These are phyloP conservation scores for Rhinoderma darwinii DNA, from an alignment of 2,113 vertebrate species.

Conservation along the genomic window DNA sequence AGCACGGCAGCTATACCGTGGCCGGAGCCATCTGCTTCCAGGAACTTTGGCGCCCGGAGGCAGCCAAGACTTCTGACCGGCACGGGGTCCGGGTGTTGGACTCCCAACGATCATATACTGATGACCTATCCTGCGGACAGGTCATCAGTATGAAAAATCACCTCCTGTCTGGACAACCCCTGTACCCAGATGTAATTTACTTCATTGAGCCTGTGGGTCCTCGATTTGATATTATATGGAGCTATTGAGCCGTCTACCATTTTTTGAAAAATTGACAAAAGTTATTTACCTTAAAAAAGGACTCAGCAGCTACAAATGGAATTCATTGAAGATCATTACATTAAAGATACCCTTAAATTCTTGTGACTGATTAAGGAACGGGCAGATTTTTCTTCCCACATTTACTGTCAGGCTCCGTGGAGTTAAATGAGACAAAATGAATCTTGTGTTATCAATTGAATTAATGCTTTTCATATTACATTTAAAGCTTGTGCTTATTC, in stretches of 20 bases:
- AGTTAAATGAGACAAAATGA: neutral
- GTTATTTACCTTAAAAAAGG: neutral
- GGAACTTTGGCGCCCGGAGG: too few relatives aligned
- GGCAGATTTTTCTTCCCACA: neutral
- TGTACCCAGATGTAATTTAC: neutral
- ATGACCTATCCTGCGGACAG: too few relatives aligned
- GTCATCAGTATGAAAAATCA: too few relatives aligned
- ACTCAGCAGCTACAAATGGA: neutral
- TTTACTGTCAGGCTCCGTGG: neutral
- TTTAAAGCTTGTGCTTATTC: constrained; percentile 48
- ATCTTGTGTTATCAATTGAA: constrained; percentile 37
- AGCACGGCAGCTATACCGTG: too few relatives aligned
- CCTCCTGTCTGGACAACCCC: too few relatives aligned
- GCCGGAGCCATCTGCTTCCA: too few relatives aligned
- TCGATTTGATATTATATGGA: neutral
- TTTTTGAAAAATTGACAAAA: neutral
- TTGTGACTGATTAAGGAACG: neutral
- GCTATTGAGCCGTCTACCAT: neutral
- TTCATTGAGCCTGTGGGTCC: neutral
- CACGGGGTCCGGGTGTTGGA: too few relatives aligned
- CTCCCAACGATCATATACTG: too few relatives aligned
- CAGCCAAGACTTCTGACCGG: too few relatives aligned
- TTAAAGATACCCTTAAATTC: neutral
- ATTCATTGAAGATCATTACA: neutral
- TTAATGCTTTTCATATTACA: constrained; percentile 40